phyloP scores from a whole-genome alignment of 1,140 invertebrate species.

The Fragariocoptes setiger region DNA sequence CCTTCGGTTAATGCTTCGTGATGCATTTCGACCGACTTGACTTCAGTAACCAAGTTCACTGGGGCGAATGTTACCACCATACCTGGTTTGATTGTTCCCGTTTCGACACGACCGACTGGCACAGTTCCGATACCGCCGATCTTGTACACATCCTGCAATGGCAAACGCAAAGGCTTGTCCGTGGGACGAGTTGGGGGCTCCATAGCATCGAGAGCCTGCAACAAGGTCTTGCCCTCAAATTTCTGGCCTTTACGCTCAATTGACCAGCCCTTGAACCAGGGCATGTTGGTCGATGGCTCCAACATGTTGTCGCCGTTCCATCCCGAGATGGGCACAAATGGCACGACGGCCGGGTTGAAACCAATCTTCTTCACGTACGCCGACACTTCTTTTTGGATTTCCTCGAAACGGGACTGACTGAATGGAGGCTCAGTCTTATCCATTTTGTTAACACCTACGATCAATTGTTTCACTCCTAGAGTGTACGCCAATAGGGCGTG shows the following conservation, averaged over 20 bases:
- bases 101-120: slow-evolving; percentile 27
- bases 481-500: slow-evolving; percentile 27
- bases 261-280: slow-evolving; percentile 24
- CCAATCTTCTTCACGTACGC: slow-evolving; percentile 26
- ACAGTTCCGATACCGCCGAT: slow-evolving; percentile 27
- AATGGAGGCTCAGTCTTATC: slow-evolving; percentile 24
- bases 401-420: slow-evolving; percentile 18
- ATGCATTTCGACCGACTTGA: slow-evolving; percentile 28
- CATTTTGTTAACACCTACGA: slow-evolving; percentile 28
- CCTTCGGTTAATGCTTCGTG: slow-evolving; percentile 23
- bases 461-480: slow-evolving; percentile 27
- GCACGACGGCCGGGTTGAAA: slow-evolving; percentile 23
- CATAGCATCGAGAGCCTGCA: slow-evolving; percentile 23
- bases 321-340: slow-evolving; percentile 27
- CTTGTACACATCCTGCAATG: slow-evolving; percentile 29
- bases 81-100: slow-evolving; percentile 25
- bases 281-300: slow-evolving; percentile 18
- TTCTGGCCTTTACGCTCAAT: slow-evolving; percentile 20
- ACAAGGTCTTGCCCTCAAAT: slow-evolving; percentile 20
- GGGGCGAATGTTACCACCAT: slow-evolving; percentile 25
- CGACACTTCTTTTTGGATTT: slow-evolving; percentile 22
- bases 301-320: slow-evolving; percentile 25
- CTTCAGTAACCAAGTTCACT: slow-evolving; percentile 23
- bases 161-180: slow-evolving; percentile 23
- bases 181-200: slow-evolving; percentile 22